Percentiles rank a stretch among this genome's conserved stretches.
phyloP scores from a whole-genome alignment of 2,113 vertebrate species.

The Corythornis madagascariensis region DNA sequence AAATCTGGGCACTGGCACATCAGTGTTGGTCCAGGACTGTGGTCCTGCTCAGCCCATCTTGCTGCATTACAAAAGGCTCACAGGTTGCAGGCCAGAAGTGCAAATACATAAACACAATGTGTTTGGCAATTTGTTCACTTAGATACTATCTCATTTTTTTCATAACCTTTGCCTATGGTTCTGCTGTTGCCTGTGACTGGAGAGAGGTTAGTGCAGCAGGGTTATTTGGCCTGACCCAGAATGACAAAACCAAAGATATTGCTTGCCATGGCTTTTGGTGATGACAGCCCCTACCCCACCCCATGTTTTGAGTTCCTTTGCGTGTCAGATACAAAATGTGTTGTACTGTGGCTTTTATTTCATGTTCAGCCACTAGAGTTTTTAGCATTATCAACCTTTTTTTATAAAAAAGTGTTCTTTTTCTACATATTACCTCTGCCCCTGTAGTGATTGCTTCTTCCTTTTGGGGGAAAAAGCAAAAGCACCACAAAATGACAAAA shows the following conservation, averaged over 20 bases:
- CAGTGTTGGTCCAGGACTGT: neutral
- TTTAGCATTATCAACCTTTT: neutral
- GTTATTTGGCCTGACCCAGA: neutral
- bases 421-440: neutral
- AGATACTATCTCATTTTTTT: neutral
- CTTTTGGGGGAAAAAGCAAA: neutral
- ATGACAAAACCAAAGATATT: neutral
- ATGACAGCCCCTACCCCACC: neutral
- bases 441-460: neutral
- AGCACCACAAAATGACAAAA: neutral
- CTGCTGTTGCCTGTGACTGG: neutral
- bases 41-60: neutral
- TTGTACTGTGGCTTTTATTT: neutral
- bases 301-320: neutral
- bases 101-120: neutral
- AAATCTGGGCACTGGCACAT: neutral
- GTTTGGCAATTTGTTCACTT: neutral
- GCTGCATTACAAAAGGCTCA: fast-evolving
- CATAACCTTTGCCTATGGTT: neutral
- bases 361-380: neutral
- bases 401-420: neutral
- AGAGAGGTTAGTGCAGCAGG: neutral
- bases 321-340: neutral
- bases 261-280: neutral
- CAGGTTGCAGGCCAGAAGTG: no score